These are phyloP conservation scores for Clivina fossor DNA, from an alignment of 2,888 invertebrate genomes.

Conservation along the genomic window DNA sequence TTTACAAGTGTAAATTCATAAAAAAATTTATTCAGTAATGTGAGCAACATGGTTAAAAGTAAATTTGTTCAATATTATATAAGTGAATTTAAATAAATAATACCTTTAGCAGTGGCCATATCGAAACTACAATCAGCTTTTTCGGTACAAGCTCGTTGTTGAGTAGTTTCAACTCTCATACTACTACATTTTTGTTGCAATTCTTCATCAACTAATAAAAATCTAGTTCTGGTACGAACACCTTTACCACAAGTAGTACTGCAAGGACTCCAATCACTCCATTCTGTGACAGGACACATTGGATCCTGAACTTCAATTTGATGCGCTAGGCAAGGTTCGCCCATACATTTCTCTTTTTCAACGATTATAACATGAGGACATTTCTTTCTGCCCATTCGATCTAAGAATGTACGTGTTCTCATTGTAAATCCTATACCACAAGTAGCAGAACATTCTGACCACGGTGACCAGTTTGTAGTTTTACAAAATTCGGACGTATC, in stretches of 20 bases:
- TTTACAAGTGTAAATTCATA: constrained; percentile 6
- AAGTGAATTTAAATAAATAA: constrained; percentile 37
- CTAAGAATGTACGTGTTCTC: constrained; percentile 71
- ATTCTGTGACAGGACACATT: constrained; percentile 76
- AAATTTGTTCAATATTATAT: neutral
- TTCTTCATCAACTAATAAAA: constrained; percentile 67
- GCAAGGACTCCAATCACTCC: constrained; percentile 93
- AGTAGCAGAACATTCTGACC: constrained; percentile 85
- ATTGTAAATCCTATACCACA: constrained; percentile 81
- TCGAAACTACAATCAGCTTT: constrained; percentile 70
- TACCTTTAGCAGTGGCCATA: constrained; percentile 76
- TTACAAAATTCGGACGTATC: constrained; percentile 60
- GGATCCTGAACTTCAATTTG: constrained; percentile 62
- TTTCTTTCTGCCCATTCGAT: constrained; percentile 76
- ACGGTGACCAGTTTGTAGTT: constrained; percentile 72
- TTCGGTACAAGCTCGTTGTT: constrained; percentile 72
- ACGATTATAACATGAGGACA: constrained; percentile 76
- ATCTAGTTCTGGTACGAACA: constrained; percentile 69
- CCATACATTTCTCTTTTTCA: constrained; percentile 81
- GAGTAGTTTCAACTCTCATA: constrained; percentile 66
- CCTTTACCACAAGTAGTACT: constrained; percentile 87
- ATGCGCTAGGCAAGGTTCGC: constrained; percentile 64
- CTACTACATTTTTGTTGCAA: constrained; percentile 66
- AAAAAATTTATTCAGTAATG: too few relatives aligned
- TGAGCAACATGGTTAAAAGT: too few relatives aligned